A percentile compares a stretch with the other conserved stretches of the same genome.
Conservation (phyloP, 2,797 vertebrate species). For the Paratrypauchen microcephalus region DNA sequence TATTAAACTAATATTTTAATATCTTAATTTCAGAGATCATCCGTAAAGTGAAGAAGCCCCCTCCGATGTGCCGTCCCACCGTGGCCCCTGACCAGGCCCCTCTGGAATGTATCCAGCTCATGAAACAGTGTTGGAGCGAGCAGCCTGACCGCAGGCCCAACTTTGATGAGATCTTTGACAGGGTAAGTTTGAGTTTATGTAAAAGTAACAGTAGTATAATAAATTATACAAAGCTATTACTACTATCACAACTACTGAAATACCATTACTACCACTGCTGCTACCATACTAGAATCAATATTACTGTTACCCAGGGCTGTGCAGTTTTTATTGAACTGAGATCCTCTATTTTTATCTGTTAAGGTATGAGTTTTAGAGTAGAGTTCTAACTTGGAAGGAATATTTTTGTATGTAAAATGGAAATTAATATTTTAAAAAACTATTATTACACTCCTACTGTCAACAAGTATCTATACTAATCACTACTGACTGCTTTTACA, state of each 20-base stretch:
- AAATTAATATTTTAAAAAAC: background rate
- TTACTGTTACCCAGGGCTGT: background rate
- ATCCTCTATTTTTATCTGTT: background rate
- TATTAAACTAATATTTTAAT: too few species aligned
- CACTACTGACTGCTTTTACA: background rate
- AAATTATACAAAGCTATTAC: background rate
- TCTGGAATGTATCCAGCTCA: constrained; percentile 85
- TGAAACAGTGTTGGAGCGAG: constrained; percentile 89
- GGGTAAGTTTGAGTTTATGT: constrained; percentile 57
- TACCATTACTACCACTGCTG: background rate
- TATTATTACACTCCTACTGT: background rate
- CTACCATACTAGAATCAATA: background rate
- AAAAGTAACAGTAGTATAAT: background rate
- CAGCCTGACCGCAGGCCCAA: constrained; percentile 79
- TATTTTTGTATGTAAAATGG: background rate
- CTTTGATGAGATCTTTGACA: constrained; percentile 84
- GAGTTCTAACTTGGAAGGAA: background rate
- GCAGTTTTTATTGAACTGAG: background rate
- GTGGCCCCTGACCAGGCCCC: constrained; percentile 86
- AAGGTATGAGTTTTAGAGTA: background rate
- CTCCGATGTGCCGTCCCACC: constrained; percentile 84
- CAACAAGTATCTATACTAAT: background rate
- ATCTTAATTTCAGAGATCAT: constrained; percentile 77
- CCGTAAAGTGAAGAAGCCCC: constrained; percentile 84
- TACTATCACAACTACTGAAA: background rate